These are phyloP conservation scores for Balanococcus diminutus DNA, from an alignment of 2,888 invertebrate species.

Conservation along the genomic window DNA sequence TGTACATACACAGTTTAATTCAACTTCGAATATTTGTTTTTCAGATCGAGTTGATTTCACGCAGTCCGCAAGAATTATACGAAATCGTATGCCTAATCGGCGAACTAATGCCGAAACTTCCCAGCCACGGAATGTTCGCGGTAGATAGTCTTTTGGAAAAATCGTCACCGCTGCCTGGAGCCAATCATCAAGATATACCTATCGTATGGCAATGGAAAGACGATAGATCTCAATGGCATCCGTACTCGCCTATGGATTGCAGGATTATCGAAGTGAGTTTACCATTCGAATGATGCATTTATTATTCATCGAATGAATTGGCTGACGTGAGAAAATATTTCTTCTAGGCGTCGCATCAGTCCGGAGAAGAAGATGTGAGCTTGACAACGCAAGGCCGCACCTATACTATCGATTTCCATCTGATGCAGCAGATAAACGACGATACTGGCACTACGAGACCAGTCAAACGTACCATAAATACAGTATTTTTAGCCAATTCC, in stretches of 20 bases:
- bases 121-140: slow-evolving; percentile 92
- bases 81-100: slow-evolving; percentile 97
- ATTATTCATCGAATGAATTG: neutral
- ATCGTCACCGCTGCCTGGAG: slow-evolving; percentile 54
- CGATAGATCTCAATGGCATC: slow-evolving; percentile 87
- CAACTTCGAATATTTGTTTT: slow-evolving; percentile 49
- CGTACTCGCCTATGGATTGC: slow-evolving; percentile 91
- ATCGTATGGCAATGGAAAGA: slow-evolving; percentile 98
- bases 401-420: slow-evolving; percentile 94
- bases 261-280: slow-evolving; percentile 82
- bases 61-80: slow-evolving; percentile 94
- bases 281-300: neutral
- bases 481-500: slow-evolving; percentile 39
- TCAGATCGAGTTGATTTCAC: slow-evolving; percentile 80
- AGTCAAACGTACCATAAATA: slow-evolving; percentile 79
- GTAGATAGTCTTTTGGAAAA: slow-evolving; percentile 87
- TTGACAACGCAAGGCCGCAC: slow-evolving; percentile 90
- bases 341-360: slow-evolving; percentile 80
- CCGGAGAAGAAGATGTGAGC: slow-evolving; percentile 94
- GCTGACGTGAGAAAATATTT: neutral
- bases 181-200: slow-evolving; percentile 66
- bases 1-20: too few species aligned
- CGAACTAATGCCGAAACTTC: slow-evolving; percentile 95
- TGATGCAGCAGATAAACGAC: slow-evolving; percentile 98
- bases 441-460: slow-evolving; percentile 93